These are phyloP conservation scores for Lophochroa leadbeateri DNA, from an alignment of 2,113 vertebrate genomes.

Conservation along the genomic window DNA sequence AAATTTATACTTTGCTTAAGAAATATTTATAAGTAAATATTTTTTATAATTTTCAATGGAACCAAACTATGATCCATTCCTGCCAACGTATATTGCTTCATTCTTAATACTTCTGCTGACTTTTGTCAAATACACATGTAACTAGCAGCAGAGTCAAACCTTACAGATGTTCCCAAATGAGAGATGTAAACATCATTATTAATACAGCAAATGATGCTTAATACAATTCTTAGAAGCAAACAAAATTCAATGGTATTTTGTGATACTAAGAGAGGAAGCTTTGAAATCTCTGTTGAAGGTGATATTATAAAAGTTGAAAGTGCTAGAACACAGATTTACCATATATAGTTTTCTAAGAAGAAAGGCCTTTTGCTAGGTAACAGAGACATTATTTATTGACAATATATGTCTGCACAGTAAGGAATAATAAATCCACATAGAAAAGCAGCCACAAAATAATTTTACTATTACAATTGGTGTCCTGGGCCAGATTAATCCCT, in stretches of 20 bases:
- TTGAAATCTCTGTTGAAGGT: not conserved
- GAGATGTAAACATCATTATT: not conserved
- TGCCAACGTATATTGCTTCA: not conserved
- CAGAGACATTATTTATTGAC: conserved; percentile 22
- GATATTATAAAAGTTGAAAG: not conserved
- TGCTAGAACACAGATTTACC: not conserved
- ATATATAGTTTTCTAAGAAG: not conserved
- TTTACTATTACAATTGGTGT: conserved; percentile 12
- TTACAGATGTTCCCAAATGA: not conserved
- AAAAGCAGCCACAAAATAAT: conserved; percentile 36
- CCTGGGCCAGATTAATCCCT: conserved; percentile 31
- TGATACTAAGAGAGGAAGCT: not conserved
- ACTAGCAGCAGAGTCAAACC: not conserved
- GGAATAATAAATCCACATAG: conserved; percentile 39
- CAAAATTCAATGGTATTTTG: not conserved
- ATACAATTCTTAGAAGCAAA: not conserved
- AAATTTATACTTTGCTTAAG: not conserved
- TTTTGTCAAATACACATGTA: not conserved
- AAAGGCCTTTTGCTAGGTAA: conserved; percentile 10
- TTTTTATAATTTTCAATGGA: not conserved
- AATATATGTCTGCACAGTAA: not conserved
- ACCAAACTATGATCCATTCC: not conserved
- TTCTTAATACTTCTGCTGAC: not conserved
- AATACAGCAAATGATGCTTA: not conserved
- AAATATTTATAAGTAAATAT: not conserved